Base-by-base conservation (phyloP, 2,797 vertebrate genomes). In the Hephaestus fuliginosus region DNA sequence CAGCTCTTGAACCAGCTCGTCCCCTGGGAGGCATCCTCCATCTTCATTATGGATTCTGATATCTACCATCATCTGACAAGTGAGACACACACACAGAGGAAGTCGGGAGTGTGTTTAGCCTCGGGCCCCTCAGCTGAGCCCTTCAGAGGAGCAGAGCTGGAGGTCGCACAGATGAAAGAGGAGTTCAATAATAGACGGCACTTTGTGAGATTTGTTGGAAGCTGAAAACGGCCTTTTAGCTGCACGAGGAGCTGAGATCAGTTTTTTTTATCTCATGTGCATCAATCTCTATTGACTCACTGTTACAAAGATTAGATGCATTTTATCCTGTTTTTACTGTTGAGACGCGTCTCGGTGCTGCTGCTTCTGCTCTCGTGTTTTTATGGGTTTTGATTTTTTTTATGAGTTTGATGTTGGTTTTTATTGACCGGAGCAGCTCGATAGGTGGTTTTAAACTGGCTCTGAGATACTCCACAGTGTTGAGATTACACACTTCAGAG, bases 11-110 rank as follows among this genome's bases (percentile, higher is more conserved):
- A 71, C 81, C 69, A 3, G 25, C 60, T 25, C 3, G 3, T 69
- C 81, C 66, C 64, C 75, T n/a, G 83, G 81, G 81, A 84, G 62
- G 39, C 61, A 1, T 71, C 65, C 44, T 73, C 67, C 28, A 1
- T 60, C 65, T 68, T 72, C 82, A 84, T 88, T 69, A 88, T 60
- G 39, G 81, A 86, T 76, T 81, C 85, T 76, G 77, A 90, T 85
- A 58, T 55, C 78, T 55, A 28, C 76, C 65, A 81, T 81, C 86
- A 79, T 78, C 82, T 81, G 84, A 81, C 84, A 74, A 66, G 39
- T 46, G 76, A 70, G n/a, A 71, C 46, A 52, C 41, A 80, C 67
- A 73, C 65, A 80, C 51, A 74, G 30, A 69, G 46, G 55, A 72
- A 46, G 70, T 44, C 43, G 41, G 30, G n/a, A 43, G 74, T 61